Evolutionary conservation across 2,888 invertebrate species (phyloP).

Genomic region (Parasteatoda lunata): DNA sequence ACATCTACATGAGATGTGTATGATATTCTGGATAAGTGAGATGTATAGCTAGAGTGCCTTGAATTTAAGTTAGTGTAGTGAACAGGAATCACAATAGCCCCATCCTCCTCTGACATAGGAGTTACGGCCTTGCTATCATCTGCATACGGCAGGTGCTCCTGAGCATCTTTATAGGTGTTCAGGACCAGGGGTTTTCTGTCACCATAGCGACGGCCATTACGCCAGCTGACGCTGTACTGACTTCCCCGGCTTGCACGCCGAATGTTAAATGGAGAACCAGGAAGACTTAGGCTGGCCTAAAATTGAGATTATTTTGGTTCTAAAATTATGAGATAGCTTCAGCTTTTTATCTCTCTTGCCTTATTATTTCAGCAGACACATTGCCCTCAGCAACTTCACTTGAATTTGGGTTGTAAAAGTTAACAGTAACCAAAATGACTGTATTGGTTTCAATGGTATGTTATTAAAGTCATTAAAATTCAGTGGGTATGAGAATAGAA

Average conservation of each 20-base stretch:
- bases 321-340: slow-evolving; percentile 10
- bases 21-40: slow-evolving; percentile 90
- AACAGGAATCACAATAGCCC: slow-evolving; percentile 93
- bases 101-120: slow-evolving; percentile 98
- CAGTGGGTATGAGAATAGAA: too few relatives aligned
- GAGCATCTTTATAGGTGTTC: slow-evolving; percentile 84
- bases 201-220: slow-evolving; percentile 83
- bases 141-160: slow-evolving; percentile 94
- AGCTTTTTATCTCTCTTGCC: slow-evolving; percentile 17
- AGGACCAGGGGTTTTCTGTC: slow-evolving; percentile 94
- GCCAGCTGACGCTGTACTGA: slow-evolving; percentile 81
- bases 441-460: too few relatives aligned
- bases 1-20: slow-evolving; percentile 96
- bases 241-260: slow-evolving; percentile 92
- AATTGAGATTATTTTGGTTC: slow-evolving; percentile 57
- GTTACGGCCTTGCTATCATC: slow-evolving; percentile 98
- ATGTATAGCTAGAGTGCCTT: slow-evolving; percentile 84
- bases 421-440: too few relatives aligned
- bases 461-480: too few relatives aligned
- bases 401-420: too few relatives aligned
- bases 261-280: slow-evolving; percentile 95
- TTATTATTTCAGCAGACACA: slow-evolving; percentile 30
- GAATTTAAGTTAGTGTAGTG: slow-evolving; percentile 87
- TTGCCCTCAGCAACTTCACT: slow-evolving; percentile 49
- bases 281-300: slow-evolving; percentile 93